Evolutionary conservation across 1,140 invertebrate species (phyloP).

Genomic region (Drosophila ambigua): DNA sequence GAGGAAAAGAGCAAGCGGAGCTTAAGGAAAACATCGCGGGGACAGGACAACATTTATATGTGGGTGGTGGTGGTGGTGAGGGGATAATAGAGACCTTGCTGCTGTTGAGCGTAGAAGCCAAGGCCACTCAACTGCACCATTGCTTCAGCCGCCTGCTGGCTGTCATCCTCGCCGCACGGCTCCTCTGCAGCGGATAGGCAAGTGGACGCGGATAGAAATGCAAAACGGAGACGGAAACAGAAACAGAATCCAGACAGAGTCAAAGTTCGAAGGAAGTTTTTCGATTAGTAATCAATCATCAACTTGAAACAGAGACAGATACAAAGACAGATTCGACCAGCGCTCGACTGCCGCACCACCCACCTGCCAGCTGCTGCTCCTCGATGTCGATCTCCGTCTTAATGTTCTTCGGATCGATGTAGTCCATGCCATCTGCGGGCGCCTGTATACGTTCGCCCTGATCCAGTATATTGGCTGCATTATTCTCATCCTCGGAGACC

Average conservation of each 20-base stretch:
- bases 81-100: constrained; percentile 82
- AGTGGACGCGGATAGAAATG: constrained; percentile 12
- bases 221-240: constrained; percentile 29
- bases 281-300: constrained; percentile 23
- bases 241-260: constrained; percentile 55
- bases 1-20: constrained; percentile 2
- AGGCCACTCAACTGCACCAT: constrained; percentile 93
- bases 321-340: constrained; percentile 1
- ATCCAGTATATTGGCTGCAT: constrained; percentile 84
- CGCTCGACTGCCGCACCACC: constrained; percentile 10
- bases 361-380: constrained; percentile 63
- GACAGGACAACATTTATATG: constrained; percentile 22
- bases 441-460: constrained; percentile 79
- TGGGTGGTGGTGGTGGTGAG: not conserved
- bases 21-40: constrained; percentile 14
- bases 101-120: constrained; percentile 87
- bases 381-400: constrained; percentile 76
- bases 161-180: constrained; percentile 88
- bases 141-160: constrained; percentile 92
- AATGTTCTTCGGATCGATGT: constrained; percentile 75
- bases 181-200: constrained; percentile 83
- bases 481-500: constrained; percentile 86
- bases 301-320: constrained; percentile 2
- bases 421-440: constrained; percentile 47
- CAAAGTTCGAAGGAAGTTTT: constrained; percentile 23